Evolutionary conservation across 2,888 invertebrate species (phyloP), one percentile per base, ranked within the genome.

Genomic region (Timema cristinae): DNA sequence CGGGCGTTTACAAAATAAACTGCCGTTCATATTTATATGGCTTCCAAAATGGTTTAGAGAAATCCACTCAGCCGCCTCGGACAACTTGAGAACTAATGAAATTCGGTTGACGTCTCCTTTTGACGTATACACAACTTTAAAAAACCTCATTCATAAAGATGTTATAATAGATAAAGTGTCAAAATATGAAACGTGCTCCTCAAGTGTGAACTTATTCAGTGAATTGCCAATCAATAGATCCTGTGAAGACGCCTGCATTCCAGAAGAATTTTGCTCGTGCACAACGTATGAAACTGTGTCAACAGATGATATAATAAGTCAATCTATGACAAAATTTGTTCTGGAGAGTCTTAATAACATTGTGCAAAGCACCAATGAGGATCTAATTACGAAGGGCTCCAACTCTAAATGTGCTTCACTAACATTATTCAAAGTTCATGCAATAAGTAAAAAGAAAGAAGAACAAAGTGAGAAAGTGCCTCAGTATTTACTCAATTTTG

Each of bases 401-500:
- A 32, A 32, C 1, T 32, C 32, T 32, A 32, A 32, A 32, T 32
- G 32, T 32, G 32, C 32, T 32, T 32, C 32, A 32, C 32, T 32
- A 32, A 32, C 32, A 32, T 32, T 32, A 32, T 32, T 32, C 32
- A 32, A 32, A 32, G 32, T 32, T 32, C 32, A 32, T 32, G 32
- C 32, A 32, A 32, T 32, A 2, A 32, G 32, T 4, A 32, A 32
- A 67, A 6, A 67, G 50, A 47, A 67, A 67, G 2, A 10, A 59
- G 61, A 61, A 48, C 9, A 9, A 15, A 48, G 61, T 16, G 61
- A 32, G 32, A 8, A 48, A 32, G 61, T 2, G 13, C 56, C 63
- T 75, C 70, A 80, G 72, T 78, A 77, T 70, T 77, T 79, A 51
- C 67, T 83, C 52, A 77, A 79, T 2, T 50, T 77, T 77, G 72